Base-by-base conservation (phyloP, 2,888 invertebrate genomes). In the Melinaea marsaeus region DNA sequence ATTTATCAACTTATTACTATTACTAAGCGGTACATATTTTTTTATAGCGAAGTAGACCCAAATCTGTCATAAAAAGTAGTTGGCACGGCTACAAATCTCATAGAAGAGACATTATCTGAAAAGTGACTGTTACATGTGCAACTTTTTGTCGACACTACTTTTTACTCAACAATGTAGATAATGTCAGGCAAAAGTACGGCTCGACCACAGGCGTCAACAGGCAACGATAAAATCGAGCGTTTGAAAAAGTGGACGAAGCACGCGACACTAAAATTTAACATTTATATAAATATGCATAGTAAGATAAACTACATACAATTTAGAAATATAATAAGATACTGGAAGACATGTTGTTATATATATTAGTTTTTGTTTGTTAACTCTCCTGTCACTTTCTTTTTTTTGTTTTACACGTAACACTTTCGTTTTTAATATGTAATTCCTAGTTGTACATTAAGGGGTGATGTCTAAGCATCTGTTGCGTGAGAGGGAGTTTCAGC, bases 191-290 rank as follows among this genome's bases (percentile, higher is more conserved):
- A 54, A 63, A 62, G 34, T 55, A 55, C 32, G 60, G 56, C 35
- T 54, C 54, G 48, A 60, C 61, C 60, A 55, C 58, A 62, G 51
- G 51, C 65, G 66, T 61, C 67, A 67, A 64, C 65, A 65, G 58
- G 57, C 62, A 33, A 47, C 65, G 62, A 67, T 67, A 67, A 67
- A 65, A 67, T 61, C 59, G 57, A 59, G 60, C 63, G 67, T 61
- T 67, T 67, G 65, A 65, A 67, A 68, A 68, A 64, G 64, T 63
- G 58, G 67, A 68, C 61, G 62, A 48, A 65, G 60, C 70, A 70
- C 67, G 69, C 67, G 64, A 70, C 64, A 57, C 63, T 51, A 11
- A 59, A 54, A 65, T 66, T 63, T 61, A 62, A 61, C 67, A 58
- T 67, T 65, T 63, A 57, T 62, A 51, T 51, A 51, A 48, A 35